Percentiles rank a stretch among this genome's conserved stretches.
phyloP scores from a whole-genome alignment of 2,888 invertebrate genomes.

The Cinara cedri region DNA sequence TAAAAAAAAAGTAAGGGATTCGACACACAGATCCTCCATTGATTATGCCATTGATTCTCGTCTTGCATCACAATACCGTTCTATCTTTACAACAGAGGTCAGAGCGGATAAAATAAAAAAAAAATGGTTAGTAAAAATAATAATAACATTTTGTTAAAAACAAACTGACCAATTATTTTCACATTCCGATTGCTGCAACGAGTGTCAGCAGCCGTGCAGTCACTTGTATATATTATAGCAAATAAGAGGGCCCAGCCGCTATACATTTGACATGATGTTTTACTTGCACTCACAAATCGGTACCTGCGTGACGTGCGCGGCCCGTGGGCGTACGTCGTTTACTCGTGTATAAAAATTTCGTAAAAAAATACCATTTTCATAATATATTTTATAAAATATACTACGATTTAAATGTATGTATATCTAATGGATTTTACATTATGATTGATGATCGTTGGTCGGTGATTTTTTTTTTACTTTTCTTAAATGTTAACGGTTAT shows the following conservation, averaged over 20 bases:
- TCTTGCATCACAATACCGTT: no score
- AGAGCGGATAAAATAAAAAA: no score
- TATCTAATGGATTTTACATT: not conserved
- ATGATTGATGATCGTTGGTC: not conserved
- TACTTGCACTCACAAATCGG: not conserved
- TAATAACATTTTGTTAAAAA: not conserved
- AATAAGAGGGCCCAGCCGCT: not conserved
- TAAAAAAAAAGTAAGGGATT: no score
- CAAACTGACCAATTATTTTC: slow-evolving; percentile 3
- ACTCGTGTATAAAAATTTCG: not conserved
- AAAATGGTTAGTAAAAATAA: not conserved
- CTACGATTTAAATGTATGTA: no score
- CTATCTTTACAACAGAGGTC: no score
- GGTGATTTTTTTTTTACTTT: not conserved
- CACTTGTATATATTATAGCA: no score
- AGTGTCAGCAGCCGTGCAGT: no score
- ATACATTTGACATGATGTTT: not conserved
- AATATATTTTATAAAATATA: not conserved
- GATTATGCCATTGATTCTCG: no score
- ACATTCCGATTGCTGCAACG: no score
- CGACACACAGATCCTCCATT: no score
- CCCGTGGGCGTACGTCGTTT: not conserved
- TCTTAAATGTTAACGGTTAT: slow-evolving; percentile 24
- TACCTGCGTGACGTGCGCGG: not conserved
- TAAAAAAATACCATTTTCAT: not conserved